A percentile compares a stretch with the other conserved stretches of the same genome.
Evolutionary conservation across 2,113 vertebrate species (phyloP).

Genomic region (Pteropus alecto): DNA sequence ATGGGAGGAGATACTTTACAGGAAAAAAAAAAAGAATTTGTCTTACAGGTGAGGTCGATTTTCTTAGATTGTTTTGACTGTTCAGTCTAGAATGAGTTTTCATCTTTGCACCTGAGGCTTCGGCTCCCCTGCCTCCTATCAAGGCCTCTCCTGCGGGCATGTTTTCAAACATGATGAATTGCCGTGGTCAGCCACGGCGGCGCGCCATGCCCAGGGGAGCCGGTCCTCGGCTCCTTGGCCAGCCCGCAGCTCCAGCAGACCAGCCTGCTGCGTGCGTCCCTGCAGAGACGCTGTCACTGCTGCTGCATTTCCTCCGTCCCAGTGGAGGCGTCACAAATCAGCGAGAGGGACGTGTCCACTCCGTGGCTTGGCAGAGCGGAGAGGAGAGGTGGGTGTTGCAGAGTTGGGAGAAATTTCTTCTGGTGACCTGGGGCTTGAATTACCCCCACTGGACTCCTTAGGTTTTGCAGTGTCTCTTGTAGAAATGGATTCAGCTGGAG

Average conservation of each 20-base stretch:
- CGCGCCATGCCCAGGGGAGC: not conserved
- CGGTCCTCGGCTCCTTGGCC: not conserved
- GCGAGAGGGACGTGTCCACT: constrained; percentile 63
- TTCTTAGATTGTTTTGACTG: not conserved
- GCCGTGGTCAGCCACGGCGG: constrained; percentile 7
- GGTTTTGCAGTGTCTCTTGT: not conserved
- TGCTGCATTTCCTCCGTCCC: constrained; percentile 54
- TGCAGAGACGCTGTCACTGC: constrained; percentile 41
- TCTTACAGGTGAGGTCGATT: not conserved
- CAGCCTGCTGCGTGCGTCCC: not conserved
- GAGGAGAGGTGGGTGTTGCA: constrained; percentile 21
- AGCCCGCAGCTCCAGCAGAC: not conserved
- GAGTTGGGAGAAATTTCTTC: constrained; percentile 49
- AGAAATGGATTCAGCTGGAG: not conserved
- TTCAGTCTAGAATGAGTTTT: not conserved
- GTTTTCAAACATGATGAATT: constrained; percentile 68
- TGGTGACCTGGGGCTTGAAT: not conserved
- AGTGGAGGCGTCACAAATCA: constrained; percentile 67
- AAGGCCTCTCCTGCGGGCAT: not conserved
- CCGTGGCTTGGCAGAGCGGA: constrained; percentile 13
- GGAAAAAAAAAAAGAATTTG: not conserved
- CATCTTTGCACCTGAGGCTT: not conserved
- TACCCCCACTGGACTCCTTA: not conserved
- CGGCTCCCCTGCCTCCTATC: not conserved
- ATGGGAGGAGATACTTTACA: not conserved